Base-by-base conservation (phyloP, 2,888 invertebrate species). In the Odontocolon sp. region DNA sequence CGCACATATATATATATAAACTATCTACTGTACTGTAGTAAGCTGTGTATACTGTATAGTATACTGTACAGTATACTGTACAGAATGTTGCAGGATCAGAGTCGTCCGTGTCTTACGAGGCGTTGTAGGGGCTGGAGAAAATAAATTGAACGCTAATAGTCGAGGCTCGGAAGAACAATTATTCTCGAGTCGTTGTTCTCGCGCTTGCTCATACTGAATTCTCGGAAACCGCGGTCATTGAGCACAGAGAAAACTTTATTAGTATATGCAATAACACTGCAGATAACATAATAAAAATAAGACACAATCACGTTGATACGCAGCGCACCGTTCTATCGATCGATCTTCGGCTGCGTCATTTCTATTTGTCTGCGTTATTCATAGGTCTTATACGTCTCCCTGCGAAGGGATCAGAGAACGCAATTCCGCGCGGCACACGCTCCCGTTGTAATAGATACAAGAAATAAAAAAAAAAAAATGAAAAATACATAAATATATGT, bases 351-450 rank as follows among this genome's bases (percentile, higher is more conserved):
- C 66, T 18, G 31, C 75, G 77, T 79, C 76, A 80, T 79, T 79
- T 70, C 75, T 78, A 77, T 77, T 69, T 67, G 61, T 73, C 21
- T 59, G 70, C 70, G 74, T 79, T 77, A 76, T 77, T 79, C 75
- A 80, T 73, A 77, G 67, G 68, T 76, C 73, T 63, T 40, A 42
- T 26, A 3, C 11, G 9, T n/a, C 28, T 56, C 68, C 50, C 50
- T 50, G 56, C 68, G 57, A 74, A 78, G 79, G 81, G 76, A 61
- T 31, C 61, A 61, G 74, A 68, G 77, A 81, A 78, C 71, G 79
- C 69, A 56, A 69, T 79, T 77, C 73, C 68, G 67, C 47, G 36
- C 52, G 61, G 68, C 52, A 45, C 40, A 56, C 61, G 63, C 23
- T 63, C 63, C 47, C 47, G 47, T 47, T 47, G 63, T 63, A 33